Conservation (phyloP, 2,797 vertebrate genomes). For the Halcyon badia region DNA sequence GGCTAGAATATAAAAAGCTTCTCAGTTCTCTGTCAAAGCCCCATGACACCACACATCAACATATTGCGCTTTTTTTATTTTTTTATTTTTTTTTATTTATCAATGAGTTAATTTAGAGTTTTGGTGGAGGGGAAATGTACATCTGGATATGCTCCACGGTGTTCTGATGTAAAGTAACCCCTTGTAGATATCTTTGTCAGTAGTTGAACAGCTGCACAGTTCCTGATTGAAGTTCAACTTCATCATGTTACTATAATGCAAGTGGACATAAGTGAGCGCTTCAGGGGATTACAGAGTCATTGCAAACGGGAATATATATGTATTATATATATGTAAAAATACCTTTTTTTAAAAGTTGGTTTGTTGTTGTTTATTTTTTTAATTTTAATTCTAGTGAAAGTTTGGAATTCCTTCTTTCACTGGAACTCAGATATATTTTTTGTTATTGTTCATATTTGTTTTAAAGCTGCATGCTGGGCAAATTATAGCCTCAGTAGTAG, state of each 20-base stretch:
- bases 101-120: conserved; percentile 29
- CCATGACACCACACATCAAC: neutral
- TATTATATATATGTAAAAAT: neutral
- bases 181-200: neutral
- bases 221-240: neutral
- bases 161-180: neutral
- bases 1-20: neutral
- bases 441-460: neutral
- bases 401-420: neutral
- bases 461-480: neutral
- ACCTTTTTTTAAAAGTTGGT: no score
- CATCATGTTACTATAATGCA: neutral
- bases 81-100: neutral
- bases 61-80: neutral
- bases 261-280: neutral
- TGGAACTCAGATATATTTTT: neutral
- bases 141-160: neutral
- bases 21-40: neutral
- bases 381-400: neutral
- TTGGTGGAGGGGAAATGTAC: neutral
- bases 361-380: no score
- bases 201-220: neutral
- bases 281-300: neutral
- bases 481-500: neutral
- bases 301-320: neutral